Conservation (phyloP, 2,113 vertebrate species). For the Charadrius vociferus region DNA sequence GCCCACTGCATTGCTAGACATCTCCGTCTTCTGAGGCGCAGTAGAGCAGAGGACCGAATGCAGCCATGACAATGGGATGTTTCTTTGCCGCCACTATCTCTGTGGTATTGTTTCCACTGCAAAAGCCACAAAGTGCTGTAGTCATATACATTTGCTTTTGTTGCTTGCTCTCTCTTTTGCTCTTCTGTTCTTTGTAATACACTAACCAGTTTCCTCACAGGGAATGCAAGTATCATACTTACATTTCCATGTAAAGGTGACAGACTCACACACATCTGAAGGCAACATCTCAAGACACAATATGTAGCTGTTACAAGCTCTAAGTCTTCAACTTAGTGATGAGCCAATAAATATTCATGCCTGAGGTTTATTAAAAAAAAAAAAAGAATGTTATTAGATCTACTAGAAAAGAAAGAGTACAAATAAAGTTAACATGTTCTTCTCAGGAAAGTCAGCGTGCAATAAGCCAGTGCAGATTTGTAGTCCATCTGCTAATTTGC, state of each 20-base stretch:
- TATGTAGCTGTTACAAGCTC: background rate
- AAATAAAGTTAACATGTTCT: background rate
- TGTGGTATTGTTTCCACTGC: background rate
- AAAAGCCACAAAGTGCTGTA: background rate
- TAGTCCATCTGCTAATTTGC: background rate
- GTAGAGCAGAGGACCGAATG: background rate
- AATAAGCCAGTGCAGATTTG: background rate
- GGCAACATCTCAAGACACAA: background rate
- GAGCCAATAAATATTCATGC: constrained; percentile 18
- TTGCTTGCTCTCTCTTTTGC: background rate
- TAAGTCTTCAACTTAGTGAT: background rate
- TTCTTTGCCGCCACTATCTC: background rate
- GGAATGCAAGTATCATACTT: background rate
- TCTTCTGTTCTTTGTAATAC: background rate
- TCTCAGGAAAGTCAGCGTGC: background rate
- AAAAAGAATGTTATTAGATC: background rate
- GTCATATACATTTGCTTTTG: background rate
- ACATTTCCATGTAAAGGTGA: background rate
- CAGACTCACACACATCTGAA: background rate
- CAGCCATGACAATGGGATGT: background rate
- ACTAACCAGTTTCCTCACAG: background rate
- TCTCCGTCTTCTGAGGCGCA: background rate
- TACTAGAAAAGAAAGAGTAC: background rate
- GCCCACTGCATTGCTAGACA: background rate
- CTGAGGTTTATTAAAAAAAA: background rate